These are phyloP conservation scores for Eidolon helvum DNA, from an alignment of 2,113 vertebrate genomes.

Conservation along the genomic window DNA sequence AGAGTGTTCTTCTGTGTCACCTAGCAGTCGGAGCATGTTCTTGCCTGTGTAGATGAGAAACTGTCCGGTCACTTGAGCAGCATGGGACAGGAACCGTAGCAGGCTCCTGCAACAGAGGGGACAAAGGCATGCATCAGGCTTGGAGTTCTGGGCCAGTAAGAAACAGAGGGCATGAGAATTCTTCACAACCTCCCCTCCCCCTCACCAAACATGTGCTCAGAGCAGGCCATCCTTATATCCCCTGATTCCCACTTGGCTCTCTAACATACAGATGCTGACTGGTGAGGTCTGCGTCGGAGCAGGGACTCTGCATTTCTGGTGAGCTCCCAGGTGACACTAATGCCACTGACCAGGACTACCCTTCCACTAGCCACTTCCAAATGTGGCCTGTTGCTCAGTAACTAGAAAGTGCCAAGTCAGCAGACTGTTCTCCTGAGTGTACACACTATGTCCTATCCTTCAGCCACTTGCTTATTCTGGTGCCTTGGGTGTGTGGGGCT, in stretches of 20 bases:
- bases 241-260: too few species aligned
- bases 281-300: background rate
- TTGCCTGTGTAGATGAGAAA: slow-evolving; percentile 84
- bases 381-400: background rate
- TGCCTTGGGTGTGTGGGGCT: background rate
- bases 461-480: background rate
- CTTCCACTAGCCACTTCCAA: background rate
- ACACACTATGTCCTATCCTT: rapidly evolving
- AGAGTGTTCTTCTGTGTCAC: slow-evolving; percentile 73
- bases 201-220: rapidly evolving
- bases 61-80: slow-evolving; percentile 84
- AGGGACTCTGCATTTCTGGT: background rate
- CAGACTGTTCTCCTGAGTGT: background rate
- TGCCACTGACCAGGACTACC: background rate
- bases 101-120: slow-evolving; percentile 79
- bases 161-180: background rate
- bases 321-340: background rate
- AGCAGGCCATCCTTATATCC: background rate
- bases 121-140: background rate
- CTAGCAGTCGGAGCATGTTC: slow-evolving; percentile 80
- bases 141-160: background rate
- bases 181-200: background rate
- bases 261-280: background rate
- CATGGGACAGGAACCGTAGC: slow-evolving; percentile 81
- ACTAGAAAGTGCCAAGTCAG: background rate